Conservation (phyloP, 1,140 invertebrate species). For the Hydropsyche tenuis region DNA sequence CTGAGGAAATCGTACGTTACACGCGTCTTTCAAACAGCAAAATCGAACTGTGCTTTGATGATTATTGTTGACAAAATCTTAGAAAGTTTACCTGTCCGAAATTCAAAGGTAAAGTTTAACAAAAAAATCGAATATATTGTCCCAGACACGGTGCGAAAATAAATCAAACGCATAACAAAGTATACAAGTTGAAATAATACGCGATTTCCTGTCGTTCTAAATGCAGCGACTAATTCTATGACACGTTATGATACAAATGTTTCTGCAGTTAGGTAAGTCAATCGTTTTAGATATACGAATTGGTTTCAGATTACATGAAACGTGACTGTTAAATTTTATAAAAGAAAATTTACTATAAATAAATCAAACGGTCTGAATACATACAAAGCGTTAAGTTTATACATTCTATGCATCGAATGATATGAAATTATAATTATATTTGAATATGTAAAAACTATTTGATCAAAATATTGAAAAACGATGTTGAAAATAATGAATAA, state of each 20-base stretch:
- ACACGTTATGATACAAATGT: neutral
- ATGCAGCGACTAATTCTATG: neutral
- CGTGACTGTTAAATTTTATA: no score
- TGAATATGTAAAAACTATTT: no score
- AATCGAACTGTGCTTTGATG: neutral
- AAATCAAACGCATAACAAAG: neutral
- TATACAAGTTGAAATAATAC: neutral
- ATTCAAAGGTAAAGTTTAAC: neutral
- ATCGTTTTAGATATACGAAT: neutral
- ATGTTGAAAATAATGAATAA: no score
- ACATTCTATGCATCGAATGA: no score
- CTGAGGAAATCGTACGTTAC: conserved; percentile 1
- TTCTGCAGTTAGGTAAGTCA: neutral
- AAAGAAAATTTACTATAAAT: no score
- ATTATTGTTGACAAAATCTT: conserved; percentile 4
- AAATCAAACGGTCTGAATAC: no score
- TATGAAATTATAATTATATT: no score
- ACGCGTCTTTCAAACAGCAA: neutral
- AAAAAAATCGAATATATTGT: neutral
- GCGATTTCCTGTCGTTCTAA: neutral
- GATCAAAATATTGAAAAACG: no score
- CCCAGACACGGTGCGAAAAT: neutral
- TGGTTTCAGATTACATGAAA: neutral
- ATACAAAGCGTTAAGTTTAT: no score
- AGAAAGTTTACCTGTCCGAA: neutral